Evolutionary conservation across 2,113 vertebrate species (phyloP).

Genomic region (Naja naja): DNA sequence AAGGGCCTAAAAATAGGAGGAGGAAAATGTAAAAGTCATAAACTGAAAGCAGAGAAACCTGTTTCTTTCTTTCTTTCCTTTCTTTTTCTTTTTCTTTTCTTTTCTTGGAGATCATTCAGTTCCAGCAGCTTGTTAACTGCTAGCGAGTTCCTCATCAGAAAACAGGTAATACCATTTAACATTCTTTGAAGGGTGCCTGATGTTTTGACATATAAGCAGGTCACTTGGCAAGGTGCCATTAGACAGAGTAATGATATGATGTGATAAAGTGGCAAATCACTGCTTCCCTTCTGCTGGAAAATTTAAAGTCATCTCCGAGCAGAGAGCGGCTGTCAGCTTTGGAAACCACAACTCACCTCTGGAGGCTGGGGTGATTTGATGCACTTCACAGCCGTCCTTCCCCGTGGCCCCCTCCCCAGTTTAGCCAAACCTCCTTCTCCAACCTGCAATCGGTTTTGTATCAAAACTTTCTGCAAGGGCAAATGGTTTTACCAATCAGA

Average conservation of each 20-base stretch:
- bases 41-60: neutral
- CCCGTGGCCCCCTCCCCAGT: neutral
- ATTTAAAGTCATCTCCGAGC: neutral
- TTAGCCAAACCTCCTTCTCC: neutral
- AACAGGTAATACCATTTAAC: neutral
- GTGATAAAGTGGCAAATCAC: slow-evolving; percentile 2
- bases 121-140: neutral
- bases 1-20: too few relatives aligned
- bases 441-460: neutral
- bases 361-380: neutral
- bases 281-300: neutral
- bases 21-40: neutral
- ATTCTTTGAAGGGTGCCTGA: slow-evolving; percentile 20
- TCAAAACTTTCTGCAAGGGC: neutral
- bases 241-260: neutral
- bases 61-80: neutral
- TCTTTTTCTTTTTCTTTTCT: neutral
- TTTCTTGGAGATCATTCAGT: neutral
- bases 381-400: neutral
- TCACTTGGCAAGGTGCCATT: slow-evolving; percentile 1
- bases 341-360: neutral
- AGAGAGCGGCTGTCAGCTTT: neutral
- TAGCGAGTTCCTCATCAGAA: slow-evolving; percentile 2
- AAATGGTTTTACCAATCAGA: neutral
- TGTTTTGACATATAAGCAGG: slow-evolving; percentile 13